A percentile compares a stretch with the other conserved stretches of the same genome.
phyloP scores from a whole-genome alignment of 2,888 invertebrate species.

The Mythimna vitellina region DNA sequence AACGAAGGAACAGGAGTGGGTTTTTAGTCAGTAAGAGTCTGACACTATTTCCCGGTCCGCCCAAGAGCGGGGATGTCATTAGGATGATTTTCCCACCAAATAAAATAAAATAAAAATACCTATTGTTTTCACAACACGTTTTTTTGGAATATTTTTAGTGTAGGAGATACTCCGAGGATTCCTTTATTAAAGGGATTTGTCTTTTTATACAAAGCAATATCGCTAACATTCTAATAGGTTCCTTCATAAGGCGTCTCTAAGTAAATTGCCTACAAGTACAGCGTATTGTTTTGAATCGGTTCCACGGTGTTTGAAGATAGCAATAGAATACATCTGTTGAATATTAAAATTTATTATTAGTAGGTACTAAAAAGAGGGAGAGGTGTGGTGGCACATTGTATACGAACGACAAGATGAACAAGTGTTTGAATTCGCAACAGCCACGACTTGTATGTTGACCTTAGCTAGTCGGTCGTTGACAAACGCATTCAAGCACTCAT shows the following conservation, averaged over 20 bases:
- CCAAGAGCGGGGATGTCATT: too few species aligned
- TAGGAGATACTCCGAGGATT: neutral
- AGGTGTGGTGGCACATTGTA: neutral
- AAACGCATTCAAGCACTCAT: neutral
- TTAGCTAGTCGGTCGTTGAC: neutral
- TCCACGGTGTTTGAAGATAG: neutral
- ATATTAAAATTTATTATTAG: slow-evolving; percentile 10
- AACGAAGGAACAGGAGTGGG: too few species aligned
- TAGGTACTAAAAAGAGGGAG: neutral
- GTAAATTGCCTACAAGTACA: slow-evolving; percentile 7
- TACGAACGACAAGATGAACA: neutral
- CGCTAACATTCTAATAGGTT: neutral
- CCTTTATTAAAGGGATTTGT: slow-evolving; percentile 2
- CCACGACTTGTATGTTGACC: too few species aligned
- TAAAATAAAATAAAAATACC: too few species aligned
- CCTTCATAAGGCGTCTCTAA: neutral
- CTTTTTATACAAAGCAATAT: neutral
- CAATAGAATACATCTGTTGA: neutral
- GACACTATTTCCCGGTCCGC: too few species aligned
- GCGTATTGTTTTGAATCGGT: slow-evolving; percentile 1
- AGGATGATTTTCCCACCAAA: too few species aligned
- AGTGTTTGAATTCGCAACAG: neutral
- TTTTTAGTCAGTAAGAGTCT: too few species aligned
- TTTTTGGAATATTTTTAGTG: neutral
- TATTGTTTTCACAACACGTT: neutral